A percentile compares a stretch with the other conserved stretches of the same genome.
Conservation (phyloP, 2,797 vertebrate species). For the Borostomias antarcticus region DNA sequence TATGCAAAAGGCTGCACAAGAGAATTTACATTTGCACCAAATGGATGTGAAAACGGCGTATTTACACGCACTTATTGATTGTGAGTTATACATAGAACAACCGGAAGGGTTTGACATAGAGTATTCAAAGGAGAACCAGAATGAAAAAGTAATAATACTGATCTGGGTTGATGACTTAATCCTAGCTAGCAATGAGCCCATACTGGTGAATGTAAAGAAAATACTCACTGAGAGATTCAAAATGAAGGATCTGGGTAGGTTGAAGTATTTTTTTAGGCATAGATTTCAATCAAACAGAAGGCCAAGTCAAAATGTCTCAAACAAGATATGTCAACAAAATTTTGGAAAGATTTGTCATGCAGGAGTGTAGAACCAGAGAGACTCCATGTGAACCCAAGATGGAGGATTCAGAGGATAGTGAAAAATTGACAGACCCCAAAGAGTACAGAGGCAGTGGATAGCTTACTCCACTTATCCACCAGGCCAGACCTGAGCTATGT, state of each 20-base stretch:
- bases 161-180: conserved; percentile 19
- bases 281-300: conserved; percentile 28
- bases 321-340: conserved; percentile 21
- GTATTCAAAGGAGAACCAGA: conserved; percentile 12
- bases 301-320: conserved; percentile 27
- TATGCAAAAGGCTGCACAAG: conserved; percentile 26
- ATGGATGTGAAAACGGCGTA: conserved; percentile 34
- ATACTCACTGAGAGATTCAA: conserved; percentile 18
- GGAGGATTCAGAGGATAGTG: no score
- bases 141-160: conserved; percentile 12
- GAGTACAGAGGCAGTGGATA: not conserved
- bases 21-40: conserved; percentile 21
- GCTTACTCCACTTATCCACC: conserved; percentile 15
- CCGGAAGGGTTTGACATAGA: conserved; percentile 37
- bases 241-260: conserved; percentile 28
- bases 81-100: conserved; percentile 30
- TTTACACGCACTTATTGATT: conserved; percentile 32
- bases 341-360: conserved; percentile 27
- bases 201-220: conserved; percentile 2
- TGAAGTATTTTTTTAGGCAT: conserved; percentile 25
- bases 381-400: no score
- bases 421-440: no score
- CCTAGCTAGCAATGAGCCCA: not conserved
- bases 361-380: no score
- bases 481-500: conserved; percentile 33